Base-by-base conservation (phyloP, 1,140 invertebrate genomes). In the Bombus impatiens region DNA sequence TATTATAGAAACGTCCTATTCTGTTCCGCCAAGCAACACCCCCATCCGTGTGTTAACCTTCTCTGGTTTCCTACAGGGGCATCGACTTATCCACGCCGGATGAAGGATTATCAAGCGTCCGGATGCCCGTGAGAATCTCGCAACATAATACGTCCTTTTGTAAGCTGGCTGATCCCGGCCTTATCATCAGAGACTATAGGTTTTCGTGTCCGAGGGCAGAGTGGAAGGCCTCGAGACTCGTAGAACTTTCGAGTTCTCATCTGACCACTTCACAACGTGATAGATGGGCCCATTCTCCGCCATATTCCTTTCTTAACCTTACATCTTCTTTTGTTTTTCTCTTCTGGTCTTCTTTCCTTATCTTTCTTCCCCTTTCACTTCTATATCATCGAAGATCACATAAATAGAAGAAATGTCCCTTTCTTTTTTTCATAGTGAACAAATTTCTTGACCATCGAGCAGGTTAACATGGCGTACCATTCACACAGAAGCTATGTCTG, bases 261-360 rank as follows among this genome's bases (percentile, higher is more conserved):
- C 90, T 86, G 85, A 68, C 90, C 92, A 90, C 90, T 92, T 92
- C 92, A 76, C 81, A 44, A 77, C 87, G 91, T 93, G 92, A 93
- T 93, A 89, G 92, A 92, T 92, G 91, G 59, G 88, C 83, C 85
- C 90, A 80, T 84, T 84, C 70, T 71, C 32, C 77, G 42, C 40
- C n/a, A 70, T 82, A 68, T 80, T 77, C 75, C 28, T 40, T 70
- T 78, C 47, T 75, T 71, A 57, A 44, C 22, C 47, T 84, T 37
- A 70, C 74, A 32, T 59, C 75, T 40, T 62, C 25, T n/a, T 59
- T 53, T 37, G 25, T 25, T 80, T 77, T 65, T 59, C 78, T 57
- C 59, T 18, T 22, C 28, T 37, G 28, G 59, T 22, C 47, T 53
- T 53, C 47, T 22, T 15, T 65, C 53, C 40, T 53, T 32, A 44